Conservation (phyloP, 1,140 invertebrate genomes). For the Latrodectus geometricus region DNA sequence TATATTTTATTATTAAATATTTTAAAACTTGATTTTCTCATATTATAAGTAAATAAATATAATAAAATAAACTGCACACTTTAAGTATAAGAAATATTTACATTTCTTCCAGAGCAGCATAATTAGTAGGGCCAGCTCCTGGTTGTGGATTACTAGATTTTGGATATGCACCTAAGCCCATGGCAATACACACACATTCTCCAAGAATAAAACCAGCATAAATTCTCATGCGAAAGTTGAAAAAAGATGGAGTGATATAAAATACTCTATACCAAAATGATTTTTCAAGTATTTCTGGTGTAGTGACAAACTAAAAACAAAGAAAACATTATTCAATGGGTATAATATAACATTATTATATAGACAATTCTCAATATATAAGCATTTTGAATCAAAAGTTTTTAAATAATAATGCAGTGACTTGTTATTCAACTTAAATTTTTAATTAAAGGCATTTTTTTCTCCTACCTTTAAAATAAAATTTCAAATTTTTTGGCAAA, state of each 20-base stretch:
- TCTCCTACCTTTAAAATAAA: too few relatives aligned
- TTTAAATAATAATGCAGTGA: too few relatives aligned
- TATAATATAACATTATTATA: not conserved
- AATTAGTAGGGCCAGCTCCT: constrained; percentile 83
- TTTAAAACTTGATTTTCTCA: too few relatives aligned
- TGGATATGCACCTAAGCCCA: constrained; percentile 92
- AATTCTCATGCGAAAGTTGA: constrained; percentile 87
- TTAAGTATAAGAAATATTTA: constrained; percentile 62
- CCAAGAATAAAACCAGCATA: constrained; percentile 90
- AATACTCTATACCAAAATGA: constrained; percentile 81
- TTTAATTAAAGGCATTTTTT: too few relatives aligned
- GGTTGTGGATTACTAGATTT: constrained; percentile 76
- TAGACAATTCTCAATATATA: too few relatives aligned
- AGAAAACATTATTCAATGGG: not conserved
- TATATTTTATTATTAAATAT: too few relatives aligned
- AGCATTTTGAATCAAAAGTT: too few relatives aligned
- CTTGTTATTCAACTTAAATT: too few relatives aligned
- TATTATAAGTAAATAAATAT: too few relatives aligned
- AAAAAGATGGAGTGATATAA: constrained; percentile 89
- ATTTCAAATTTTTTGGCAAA: too few relatives aligned
- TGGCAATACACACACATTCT: constrained; percentile 91
- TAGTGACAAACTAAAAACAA: constrained; percentile 77
- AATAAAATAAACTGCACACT: too few relatives aligned
- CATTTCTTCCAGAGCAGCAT: constrained; percentile 69
- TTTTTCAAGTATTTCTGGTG: constrained; percentile 77